Evolutionary conservation across 2,113 vertebrate species (phyloP).

Genomic region (Laticauda laticaudata): DNA sequence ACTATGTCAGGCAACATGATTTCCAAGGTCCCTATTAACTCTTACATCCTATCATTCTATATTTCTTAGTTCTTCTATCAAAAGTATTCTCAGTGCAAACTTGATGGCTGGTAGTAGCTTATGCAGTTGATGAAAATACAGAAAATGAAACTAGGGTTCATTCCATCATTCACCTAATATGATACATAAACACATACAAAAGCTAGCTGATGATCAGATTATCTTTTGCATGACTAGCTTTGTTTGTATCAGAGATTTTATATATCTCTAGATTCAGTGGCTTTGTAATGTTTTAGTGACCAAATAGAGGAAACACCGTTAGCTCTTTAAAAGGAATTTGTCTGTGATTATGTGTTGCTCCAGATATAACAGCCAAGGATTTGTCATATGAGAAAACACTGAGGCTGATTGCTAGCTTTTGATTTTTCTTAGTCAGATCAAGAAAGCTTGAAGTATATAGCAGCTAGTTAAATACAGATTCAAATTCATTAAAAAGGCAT

Average conservation of each 20-base stretch:
- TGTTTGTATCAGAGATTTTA: slow-evolving; percentile 27
- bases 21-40: background rate
- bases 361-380: slow-evolving; percentile 7
- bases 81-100: background rate
- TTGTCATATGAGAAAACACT: slow-evolving; percentile 16
- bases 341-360: slow-evolving; percentile 12
- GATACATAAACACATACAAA: background rate
- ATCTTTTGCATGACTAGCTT: background rate
- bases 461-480: slow-evolving; percentile 7
- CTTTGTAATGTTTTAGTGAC: background rate
- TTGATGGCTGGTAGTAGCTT: background rate
- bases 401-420: background rate
- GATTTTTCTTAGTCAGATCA: slow-evolving; percentile 5
- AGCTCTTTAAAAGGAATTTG: slow-evolving; percentile 18
- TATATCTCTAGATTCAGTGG: background rate
- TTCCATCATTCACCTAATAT: background rate
- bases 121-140: background rate
- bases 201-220: background rate
- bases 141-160: background rate
- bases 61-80: background rate
- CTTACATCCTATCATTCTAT: background rate
- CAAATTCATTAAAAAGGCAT: background rate
- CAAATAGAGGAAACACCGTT: slow-evolving; percentile 15
- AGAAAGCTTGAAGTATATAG: slow-evolving; percentile 2
- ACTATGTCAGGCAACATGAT: background rate